These are phyloP conservation scores for Halictus ligatus DNA, from an alignment of 2,888 invertebrate genomes.

Conservation along the genomic window DNA sequence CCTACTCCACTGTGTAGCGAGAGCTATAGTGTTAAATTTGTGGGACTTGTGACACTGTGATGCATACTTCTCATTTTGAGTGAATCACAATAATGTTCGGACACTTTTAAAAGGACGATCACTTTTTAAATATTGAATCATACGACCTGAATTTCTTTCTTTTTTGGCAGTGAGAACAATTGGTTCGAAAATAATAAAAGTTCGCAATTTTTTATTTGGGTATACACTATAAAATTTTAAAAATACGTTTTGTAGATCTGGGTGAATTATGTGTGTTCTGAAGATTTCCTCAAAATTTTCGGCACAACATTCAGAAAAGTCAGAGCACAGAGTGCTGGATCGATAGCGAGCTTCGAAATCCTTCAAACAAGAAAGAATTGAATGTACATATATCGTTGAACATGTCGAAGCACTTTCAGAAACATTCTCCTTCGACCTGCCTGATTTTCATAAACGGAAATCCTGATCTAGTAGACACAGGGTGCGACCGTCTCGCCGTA, in stretches of 20 bases:
- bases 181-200: too few species aligned
- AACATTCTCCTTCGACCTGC: neutral
- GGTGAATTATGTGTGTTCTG: too few species aligned
- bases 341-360: neutral
- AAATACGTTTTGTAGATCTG: neutral
- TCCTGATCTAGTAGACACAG: conserved; percentile 36
- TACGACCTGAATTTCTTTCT: too few species aligned
- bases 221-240: neutral
- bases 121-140: neutral
- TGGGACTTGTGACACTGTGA: too few species aligned
- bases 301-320: neutral
- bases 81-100: neutral
- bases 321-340: neutral
- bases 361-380: neutral
- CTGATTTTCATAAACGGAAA: conserved; percentile 1
- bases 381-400: neutral
- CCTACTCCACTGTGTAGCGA: too few species aligned
- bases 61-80: too few species aligned
- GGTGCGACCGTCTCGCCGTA: conserved; percentile 28
- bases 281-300: neutral
- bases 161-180: too few species aligned
- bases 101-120: neutral
- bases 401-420: neutral
- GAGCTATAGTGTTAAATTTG: too few species aligned
- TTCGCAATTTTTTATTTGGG: too few species aligned